Evolutionary conservation across 1,140 invertebrate species (phyloP).

Genomic region (Nylanderia fulva): DNA sequence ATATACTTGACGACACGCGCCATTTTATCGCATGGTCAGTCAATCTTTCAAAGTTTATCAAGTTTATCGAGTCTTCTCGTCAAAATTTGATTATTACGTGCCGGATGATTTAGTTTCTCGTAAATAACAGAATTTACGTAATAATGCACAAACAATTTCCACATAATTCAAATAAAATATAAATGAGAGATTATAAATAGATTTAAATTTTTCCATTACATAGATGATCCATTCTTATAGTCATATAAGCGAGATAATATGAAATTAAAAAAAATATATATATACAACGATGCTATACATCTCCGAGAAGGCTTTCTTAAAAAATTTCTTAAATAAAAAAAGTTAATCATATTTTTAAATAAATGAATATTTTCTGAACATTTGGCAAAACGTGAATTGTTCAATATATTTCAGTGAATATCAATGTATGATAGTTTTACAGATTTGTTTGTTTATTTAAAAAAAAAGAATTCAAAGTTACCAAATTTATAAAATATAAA

Average conservation of each 20-base stretch:
- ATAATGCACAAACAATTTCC: not conserved
- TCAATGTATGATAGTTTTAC: not conserved
- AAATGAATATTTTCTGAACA: not conserved
- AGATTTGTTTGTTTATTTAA: not conserved
- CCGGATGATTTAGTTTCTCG: not conserved
- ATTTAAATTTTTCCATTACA: constrained; percentile 16
- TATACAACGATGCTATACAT: no score
- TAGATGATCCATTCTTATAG: not conserved
- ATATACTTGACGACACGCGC: constrained; percentile 36
- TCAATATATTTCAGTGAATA: not conserved
- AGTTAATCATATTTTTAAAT: not conserved
- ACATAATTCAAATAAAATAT: not conserved
- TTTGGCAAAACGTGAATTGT: not conserved
- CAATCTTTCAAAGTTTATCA: constrained; percentile 31
- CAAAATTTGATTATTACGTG: not conserved
- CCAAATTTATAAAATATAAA: no score
- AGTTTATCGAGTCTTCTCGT: constrained; percentile 6
- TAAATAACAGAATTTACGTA: constrained; percentile 37
- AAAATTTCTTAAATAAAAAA: not conserved
- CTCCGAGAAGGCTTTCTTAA: not conserved
- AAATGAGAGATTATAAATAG: not conserved
- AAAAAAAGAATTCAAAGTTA: no score
- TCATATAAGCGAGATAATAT: not conserved
- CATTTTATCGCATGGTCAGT: constrained; percentile 6
- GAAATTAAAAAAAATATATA: not conserved